phyloP scores from a whole-genome alignment of 2,797 vertebrate species.

The Adelosebastes latens region DNA sequence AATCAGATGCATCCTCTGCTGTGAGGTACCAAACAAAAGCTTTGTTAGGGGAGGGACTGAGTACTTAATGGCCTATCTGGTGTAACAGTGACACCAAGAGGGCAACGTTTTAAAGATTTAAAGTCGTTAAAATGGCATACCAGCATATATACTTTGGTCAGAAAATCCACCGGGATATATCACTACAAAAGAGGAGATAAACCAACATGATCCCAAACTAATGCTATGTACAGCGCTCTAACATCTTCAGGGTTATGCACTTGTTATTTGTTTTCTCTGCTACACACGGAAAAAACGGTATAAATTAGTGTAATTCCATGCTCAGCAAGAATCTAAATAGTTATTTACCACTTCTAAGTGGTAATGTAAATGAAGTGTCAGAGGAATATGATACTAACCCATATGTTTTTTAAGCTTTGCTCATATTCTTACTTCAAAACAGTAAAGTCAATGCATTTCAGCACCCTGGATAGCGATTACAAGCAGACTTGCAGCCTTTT shows the following conservation, averaged over 20 bases:
- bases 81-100: conserved; percentile 64
- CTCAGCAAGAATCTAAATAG: neutral
- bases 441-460: neutral
- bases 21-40: conserved; percentile 35
- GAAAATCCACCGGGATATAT: neutral
- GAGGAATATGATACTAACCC: neutral
- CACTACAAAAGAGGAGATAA: no score
- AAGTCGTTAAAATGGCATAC: neutral
- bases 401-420: neutral
- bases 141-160: rapidly evolving
- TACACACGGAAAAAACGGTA: no score
- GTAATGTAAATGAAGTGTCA: neutral
- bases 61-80: neutral
- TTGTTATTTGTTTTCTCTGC: no score
- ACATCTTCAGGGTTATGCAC: no score
- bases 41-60: neutral
- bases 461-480: neutral
- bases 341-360: neutral
- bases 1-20: neutral
- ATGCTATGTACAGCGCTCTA: no score
- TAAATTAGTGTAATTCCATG: no score
- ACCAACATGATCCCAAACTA: neutral
- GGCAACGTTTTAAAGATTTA: conserved; percentile 41
- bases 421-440: neutral
- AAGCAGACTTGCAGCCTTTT: neutral